Base-by-base conservation (phyloP, 2,113 vertebrate species). In the Tetrao urogallus region DNA sequence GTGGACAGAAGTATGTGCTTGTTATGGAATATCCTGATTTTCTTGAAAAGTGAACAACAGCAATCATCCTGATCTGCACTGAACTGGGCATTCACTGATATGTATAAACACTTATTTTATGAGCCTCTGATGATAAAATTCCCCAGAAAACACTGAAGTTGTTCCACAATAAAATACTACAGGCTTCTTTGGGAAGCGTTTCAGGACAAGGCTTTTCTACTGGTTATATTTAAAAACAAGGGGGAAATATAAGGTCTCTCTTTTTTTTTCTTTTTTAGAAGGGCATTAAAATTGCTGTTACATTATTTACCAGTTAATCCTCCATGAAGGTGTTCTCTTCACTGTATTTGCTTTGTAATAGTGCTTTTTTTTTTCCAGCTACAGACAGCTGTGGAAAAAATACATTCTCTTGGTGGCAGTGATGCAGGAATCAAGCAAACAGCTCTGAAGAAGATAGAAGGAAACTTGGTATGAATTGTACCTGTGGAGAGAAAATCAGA, bases 321-420 rank as follows among this genome's bases (percentile, higher is more conserved):
- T 66, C 17, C 56, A 21, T 32, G 22, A 22, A 61, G 6, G 8
- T 67, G 8, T 22, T 12, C 16, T 61, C 16, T 58, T 92, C 18
- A 13, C 22, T 82, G 18, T 36, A 32, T 64, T 47, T 19, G 24
- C 56, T 79, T 34, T 28, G 0, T 30, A 65, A 43, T 58, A 58
- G 1, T 84, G 20, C 6, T 0, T 43, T 60, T 67, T 75, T 93
- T 91, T 87, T 97, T 95, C 8, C 90, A 99, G 98, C 92, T 99
- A 14, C 98, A 98, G 92, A 36, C 52, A 43, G 89, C 97, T 7
- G 13, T 91, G 57, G 80, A 90, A 61, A 96, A 93, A 70, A 89
- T 93, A 64, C 89, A 71, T 25, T 90, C 88, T 66, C 84, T 94
- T 69, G 97, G 94, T 17, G 88, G 96, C 30, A n/a, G 60, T 15